Conservation (phyloP, 1,140 invertebrate species). For the Anthonomus grandis region DNA sequence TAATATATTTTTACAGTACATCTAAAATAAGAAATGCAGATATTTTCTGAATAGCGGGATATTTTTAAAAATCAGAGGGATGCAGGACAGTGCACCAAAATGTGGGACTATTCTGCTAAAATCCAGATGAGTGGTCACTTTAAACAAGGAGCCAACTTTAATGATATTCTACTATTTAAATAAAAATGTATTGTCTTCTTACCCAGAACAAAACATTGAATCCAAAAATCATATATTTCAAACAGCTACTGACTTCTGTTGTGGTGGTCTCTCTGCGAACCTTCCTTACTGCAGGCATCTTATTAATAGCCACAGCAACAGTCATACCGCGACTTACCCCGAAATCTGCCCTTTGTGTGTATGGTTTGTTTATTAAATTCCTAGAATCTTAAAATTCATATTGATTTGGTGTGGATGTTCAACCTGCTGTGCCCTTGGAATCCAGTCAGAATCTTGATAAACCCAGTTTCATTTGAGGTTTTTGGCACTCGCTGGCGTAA, state of each 20-base stretch:
- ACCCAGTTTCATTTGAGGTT: no score
- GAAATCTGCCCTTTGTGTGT: conserved; percentile 5
- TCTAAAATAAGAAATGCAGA: no score
- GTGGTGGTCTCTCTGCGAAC: conserved; percentile 80
- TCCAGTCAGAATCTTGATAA: background rate
- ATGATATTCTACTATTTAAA: no score
- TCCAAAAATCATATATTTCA: conserved; percentile 95
- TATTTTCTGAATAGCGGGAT: no score
- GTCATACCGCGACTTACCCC: conserved; percentile 29
- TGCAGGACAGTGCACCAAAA: no score
- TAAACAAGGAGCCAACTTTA: no score
- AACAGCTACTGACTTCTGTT: conserved; percentile 93
- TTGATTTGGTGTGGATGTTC: conserved; percentile 2
- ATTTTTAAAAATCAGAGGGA: no score
- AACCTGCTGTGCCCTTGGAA: conserved; percentile 3
- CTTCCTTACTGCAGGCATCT: conserved; percentile 59
- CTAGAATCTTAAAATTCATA: conserved; percentile 4
- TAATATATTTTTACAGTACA: no score
- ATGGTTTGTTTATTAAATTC: conserved; percentile 15
- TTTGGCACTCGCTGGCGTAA: no score
- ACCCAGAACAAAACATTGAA: conserved; percentile 98
- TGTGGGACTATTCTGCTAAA: no score
- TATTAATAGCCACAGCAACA: conserved; percentile 52
- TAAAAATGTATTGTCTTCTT: no score
- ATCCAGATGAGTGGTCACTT: no score